Conservation (phyloP, 1,140 invertebrate species). For the Eurosta solidaginis region DNA sequence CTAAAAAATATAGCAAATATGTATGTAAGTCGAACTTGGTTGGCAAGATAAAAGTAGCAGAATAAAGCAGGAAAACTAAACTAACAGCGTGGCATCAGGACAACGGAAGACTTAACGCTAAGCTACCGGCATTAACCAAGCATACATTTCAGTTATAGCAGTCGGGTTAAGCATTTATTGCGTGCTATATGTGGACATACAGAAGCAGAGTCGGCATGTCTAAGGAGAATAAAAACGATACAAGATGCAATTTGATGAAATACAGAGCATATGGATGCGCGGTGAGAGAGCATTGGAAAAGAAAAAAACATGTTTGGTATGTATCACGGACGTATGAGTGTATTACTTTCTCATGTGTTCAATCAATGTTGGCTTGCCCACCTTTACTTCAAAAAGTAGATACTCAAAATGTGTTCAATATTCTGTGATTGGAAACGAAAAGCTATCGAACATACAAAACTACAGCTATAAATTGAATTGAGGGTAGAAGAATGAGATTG, state of each 20-base stretch:
- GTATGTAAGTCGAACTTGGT: background rate
- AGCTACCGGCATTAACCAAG: constrained; percentile 3
- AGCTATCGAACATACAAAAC: too few relatives aligned
- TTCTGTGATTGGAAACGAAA: too few relatives aligned
- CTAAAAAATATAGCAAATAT: background rate
- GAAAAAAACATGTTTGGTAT: background rate
- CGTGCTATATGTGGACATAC: background rate
- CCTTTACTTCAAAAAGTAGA: too few relatives aligned
- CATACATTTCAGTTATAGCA: constrained; percentile 21
- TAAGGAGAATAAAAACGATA: background rate
- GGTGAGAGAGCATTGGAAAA: background rate
- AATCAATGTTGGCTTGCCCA: background rate
- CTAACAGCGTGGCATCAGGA: too few relatives aligned
- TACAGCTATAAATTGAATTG: too few relatives aligned
- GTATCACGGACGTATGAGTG: background rate
- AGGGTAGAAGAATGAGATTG: too few relatives aligned
- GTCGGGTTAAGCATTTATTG: background rate
- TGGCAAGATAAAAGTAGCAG: background rate
- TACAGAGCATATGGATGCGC: background rate
- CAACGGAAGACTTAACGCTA: background rate
- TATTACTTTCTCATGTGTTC: background rate
- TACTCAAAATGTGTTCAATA: too few relatives aligned
- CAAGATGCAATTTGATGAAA: background rate
- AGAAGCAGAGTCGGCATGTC: background rate
- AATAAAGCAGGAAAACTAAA: background rate